A percentile compares a stretch with the other conserved stretches of the same genome.
These are phyloP conservation scores for Natrix natrix DNA, from an alignment of 2,797 vertebrate genomes.

Conservation along the genomic window DNA sequence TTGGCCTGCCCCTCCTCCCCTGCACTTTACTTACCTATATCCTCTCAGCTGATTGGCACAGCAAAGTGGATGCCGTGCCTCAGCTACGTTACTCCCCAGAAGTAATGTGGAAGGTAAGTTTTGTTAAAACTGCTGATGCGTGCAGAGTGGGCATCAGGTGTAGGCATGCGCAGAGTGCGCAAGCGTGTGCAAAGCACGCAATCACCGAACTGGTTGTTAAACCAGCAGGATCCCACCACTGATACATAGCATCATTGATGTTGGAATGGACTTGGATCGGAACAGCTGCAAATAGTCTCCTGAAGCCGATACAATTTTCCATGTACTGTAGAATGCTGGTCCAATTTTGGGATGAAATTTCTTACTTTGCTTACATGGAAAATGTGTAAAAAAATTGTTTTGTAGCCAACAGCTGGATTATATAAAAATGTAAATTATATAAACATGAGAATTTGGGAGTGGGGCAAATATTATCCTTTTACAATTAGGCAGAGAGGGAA, in stretches of 20 bases:
- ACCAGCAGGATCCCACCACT: too few relatives aligned
- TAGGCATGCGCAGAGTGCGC: too few relatives aligned
- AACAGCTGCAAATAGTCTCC: background rate
- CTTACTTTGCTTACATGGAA: background rate
- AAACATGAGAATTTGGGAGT: background rate
- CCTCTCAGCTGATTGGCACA: too few relatives aligned
- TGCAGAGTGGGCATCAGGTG: too few relatives aligned
- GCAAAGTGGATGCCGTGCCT: too few relatives aligned
- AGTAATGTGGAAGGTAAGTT: too few relatives aligned
- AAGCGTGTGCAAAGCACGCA: too few relatives aligned
- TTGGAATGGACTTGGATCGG: background rate
- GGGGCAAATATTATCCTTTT: background rate
- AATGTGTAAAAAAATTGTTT: background rate
- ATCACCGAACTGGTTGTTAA: too few relatives aligned
- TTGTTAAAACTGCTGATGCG: too few relatives aligned
- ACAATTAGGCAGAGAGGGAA: background rate
- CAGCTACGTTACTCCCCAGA: too few relatives aligned
- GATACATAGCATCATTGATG: background rate
- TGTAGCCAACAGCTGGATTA: background rate
- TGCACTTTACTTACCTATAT: too few relatives aligned
- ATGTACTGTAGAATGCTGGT: background rate
- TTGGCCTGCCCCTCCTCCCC: too few relatives aligned
- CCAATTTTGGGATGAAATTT: background rate
- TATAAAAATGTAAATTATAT: background rate
- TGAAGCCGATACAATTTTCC: background rate